These are phyloP conservation scores for Hippopotamus amphibius DNA, from an alignment of 2,113 vertebrate species.

Conservation along the genomic window DNA sequence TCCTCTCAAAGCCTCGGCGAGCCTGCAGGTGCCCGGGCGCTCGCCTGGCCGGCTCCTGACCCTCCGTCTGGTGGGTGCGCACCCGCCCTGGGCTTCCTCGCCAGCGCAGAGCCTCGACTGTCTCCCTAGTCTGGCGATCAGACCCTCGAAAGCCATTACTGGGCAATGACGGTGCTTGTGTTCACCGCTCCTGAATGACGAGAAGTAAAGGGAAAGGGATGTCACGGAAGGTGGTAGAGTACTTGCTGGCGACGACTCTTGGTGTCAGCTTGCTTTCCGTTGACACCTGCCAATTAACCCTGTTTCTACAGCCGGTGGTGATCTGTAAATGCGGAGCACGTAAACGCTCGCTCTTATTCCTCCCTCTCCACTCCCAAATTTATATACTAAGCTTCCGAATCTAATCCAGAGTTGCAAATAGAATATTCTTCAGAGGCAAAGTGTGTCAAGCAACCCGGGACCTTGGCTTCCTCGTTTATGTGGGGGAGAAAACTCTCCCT, in stretches of 20 bases:
- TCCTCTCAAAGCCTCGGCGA: neutral
- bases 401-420: neutral
- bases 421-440: neutral
- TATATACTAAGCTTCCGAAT: neutral
- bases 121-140: neutral
- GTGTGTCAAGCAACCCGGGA: too few relatives aligned
- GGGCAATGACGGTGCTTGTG: too few relatives aligned
- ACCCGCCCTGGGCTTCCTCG: neutral
- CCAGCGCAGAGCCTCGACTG: neutral
- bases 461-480: neutral
- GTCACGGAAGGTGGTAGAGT: accelerated
- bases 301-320: neutral
- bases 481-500: neutral
- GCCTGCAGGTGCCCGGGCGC: accelerated
- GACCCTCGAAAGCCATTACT: neutral
- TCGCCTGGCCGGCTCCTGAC: accelerated
- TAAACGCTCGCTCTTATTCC: accelerated
- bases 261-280: neutral
- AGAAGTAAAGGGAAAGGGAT: neutral
- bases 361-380: neutral
- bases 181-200: neutral
- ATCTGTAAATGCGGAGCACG: neutral
- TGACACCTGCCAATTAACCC: neutral
- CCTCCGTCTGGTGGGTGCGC: neutral
- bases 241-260: neutral